Percentiles rank a stretch among this genome's conserved stretches.
Conservation (phyloP, 2,113 vertebrate genomes). For the Tringa solitaria region DNA sequence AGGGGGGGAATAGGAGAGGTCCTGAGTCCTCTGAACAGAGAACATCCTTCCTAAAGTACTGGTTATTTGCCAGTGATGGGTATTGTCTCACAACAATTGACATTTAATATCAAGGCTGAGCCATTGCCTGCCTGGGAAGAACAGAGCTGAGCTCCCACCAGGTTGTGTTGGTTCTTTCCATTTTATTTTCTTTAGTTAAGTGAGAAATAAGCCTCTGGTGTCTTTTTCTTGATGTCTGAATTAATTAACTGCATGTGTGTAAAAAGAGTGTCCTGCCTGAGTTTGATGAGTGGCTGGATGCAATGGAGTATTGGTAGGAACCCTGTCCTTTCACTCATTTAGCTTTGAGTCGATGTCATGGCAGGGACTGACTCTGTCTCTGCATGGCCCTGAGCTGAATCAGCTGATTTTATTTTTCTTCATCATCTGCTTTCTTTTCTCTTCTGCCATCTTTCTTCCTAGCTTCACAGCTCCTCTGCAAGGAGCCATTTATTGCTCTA, state of each 20-base stretch:
- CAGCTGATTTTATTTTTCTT: background rate
- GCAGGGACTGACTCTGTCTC: background rate
- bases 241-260: background rate
- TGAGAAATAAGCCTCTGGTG: background rate
- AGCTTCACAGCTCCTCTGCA: background rate
- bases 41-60: background rate
- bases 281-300: background rate
- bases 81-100: background rate
- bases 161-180: background rate
- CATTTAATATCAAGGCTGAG: background rate
- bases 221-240: background rate
- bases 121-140: background rate
- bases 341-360: background rate
- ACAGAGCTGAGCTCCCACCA: background rate
- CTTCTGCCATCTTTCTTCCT: background rate
- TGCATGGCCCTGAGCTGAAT: background rate
- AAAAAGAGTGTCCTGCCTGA: background rate
- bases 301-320: background rate
- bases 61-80: background rate
- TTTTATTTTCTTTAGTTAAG: background rate
- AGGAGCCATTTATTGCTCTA: background rate
- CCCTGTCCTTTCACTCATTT: background rate
- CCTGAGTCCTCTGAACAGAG: background rate
- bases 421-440: background rate
- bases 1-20: background rate